A percentile compares a stretch with the other conserved stretches of the same genome.
phyloP scores from a whole-genome alignment of 2,797 vertebrate species.

The Notoglanidium macrostoma region DNA sequence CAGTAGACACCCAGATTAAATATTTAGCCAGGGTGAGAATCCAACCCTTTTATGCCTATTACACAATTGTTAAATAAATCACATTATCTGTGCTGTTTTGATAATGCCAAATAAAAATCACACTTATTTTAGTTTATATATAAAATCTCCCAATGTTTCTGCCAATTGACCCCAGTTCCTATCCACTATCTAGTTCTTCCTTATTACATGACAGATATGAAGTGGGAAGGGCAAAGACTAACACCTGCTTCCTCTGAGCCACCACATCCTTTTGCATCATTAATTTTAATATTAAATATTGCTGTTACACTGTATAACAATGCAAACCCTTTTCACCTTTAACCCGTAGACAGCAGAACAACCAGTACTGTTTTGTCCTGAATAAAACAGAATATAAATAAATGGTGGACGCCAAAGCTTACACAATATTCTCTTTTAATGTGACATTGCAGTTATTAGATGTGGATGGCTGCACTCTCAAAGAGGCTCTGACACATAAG shows the following conservation, averaged over 20 bases:
- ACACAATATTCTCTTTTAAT: slow-evolving; percentile 43
- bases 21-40: slow-evolving; percentile 87
- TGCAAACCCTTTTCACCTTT: not conserved
- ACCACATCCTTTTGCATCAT: not conserved
- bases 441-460: slow-evolving; percentile 83
- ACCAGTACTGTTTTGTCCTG: not conserved
- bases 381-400: slow-evolving; percentile 3
- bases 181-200: not conserved
- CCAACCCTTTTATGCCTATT: not conserved
- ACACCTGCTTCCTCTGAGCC: not conserved
- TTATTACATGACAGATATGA: not conserved
- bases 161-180: not conserved
- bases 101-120: no score
- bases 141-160: not conserved
- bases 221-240: not conserved
- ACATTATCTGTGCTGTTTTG: not conserved
- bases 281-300: not conserved
- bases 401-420: not conserved
- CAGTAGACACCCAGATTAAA: slow-evolving; percentile 92
- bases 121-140: not conserved
- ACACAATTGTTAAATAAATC: not conserved
- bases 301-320: not conserved
- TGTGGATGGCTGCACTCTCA: slow-evolving; percentile 82
- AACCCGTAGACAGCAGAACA: not conserved
- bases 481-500: slow-evolving; percentile 91